Evolutionary conservation across 2,797 vertebrate genomes (phyloP).

Genomic region (Alfaro cultratus): DNA sequence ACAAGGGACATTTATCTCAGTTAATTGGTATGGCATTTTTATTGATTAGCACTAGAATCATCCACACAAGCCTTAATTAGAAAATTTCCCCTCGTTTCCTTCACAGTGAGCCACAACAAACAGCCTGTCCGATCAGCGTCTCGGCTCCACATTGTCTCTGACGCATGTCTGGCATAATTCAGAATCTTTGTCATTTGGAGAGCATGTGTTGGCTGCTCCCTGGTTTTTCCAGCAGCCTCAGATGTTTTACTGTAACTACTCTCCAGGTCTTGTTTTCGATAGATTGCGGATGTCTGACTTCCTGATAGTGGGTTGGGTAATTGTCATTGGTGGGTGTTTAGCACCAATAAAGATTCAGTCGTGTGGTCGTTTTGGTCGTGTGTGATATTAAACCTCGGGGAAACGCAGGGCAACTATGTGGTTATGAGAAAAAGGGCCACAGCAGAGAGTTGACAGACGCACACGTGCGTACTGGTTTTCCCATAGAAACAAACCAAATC

Average conservation of each 20-base stretch:
- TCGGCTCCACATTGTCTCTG: slow-evolving; percentile 42
- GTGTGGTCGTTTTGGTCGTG: slow-evolving; percentile 69
- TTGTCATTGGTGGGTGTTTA: slow-evolving; percentile 73
- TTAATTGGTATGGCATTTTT: slow-evolving; percentile 13
- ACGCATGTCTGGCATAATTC: slow-evolving; percentile 60
- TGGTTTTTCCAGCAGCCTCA: slow-evolving; percentile 52
- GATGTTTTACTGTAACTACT: slow-evolving; percentile 66
- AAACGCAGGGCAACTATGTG: slow-evolving; percentile 57
- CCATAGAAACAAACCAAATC: slow-evolving; percentile 12
- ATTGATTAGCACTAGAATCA: slow-evolving; percentile 37
- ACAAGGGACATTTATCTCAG: neutral
- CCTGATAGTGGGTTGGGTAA: slow-evolving; percentile 70
- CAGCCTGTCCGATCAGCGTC: slow-evolving; percentile 33
- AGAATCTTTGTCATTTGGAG: slow-evolving; percentile 68
- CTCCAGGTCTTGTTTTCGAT: slow-evolving; percentile 66
- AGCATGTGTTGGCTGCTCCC: slow-evolving; percentile 59
- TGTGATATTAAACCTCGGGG: slow-evolving; percentile 55
- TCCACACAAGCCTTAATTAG: slow-evolving; percentile 26
- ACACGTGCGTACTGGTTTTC: slow-evolving; percentile 14
- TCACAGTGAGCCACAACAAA: slow-evolving; percentile 62
- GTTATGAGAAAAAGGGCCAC: slow-evolving; percentile 55
- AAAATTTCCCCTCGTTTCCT: slow-evolving; percentile 46
- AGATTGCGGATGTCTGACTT: slow-evolving; percentile 66
- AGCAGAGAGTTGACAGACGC: slow-evolving; percentile 31
- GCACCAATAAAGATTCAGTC: slow-evolving; percentile 69